phyloP scores from a whole-genome alignment of 2,113 vertebrate genomes.

The Brachirus orientalis region DNA sequence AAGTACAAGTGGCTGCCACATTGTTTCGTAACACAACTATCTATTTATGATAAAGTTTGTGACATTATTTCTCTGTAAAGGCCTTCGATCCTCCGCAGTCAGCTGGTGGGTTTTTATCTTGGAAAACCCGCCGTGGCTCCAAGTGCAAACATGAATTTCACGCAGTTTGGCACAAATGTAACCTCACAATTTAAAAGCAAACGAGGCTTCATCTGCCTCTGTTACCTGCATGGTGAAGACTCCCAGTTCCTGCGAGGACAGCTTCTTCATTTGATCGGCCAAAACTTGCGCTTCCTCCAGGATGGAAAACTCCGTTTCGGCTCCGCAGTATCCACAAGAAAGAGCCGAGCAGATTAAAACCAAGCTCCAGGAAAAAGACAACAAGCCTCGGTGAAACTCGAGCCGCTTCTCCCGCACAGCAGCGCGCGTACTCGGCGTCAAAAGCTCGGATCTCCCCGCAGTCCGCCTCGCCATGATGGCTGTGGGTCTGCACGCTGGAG shows the following conservation, averaged over 20 bases:
- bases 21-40: too few relatives aligned
- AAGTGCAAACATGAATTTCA: too few relatives aligned
- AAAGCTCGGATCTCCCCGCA: conserved; percentile 38
- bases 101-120: too few relatives aligned
- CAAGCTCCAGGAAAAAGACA: conserved; percentile 65
- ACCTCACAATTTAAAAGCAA: too few relatives aligned
- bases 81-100: too few relatives aligned
- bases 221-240: conserved; percentile 95
- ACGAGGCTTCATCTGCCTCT: too few relatives aligned
- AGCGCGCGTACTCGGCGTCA: conserved; percentile 43
- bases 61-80: too few relatives aligned
- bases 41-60: too few relatives aligned
- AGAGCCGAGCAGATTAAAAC: conserved; percentile 69
- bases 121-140: too few relatives aligned
- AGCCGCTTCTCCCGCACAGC: conserved; percentile 55
- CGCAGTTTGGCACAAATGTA: too few relatives aligned
- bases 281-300: conserved; percentile 93
- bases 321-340: conserved; percentile 80
- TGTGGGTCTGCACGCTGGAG: conserved; percentile 39
- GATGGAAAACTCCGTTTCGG: conserved; percentile 92
- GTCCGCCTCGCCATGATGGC: conserved; percentile 82
- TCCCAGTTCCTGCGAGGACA: conserved; percentile 93
- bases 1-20: too few relatives aligned
- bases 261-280: conserved; percentile 91
- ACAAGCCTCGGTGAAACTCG: conserved; percentile 28